Evolutionary conservation across 2,888 invertebrate genomes (phyloP), one percentile per base, ranked within the genome.

Genomic region (Nysson spinosus): DNA sequence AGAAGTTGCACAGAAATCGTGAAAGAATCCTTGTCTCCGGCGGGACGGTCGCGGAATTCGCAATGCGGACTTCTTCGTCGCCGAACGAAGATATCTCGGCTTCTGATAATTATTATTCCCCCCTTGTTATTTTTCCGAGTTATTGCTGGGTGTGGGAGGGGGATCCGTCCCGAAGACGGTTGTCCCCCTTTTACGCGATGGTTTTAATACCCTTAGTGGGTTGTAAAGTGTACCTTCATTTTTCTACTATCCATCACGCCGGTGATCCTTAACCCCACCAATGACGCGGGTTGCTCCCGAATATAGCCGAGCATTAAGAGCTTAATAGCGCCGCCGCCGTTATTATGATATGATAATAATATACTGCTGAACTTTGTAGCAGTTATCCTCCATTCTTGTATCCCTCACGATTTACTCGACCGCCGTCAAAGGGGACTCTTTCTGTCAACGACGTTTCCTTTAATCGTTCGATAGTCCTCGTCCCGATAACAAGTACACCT

Each of bases 271-370:
- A 46, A 55, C 56, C 49, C 46, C 60, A 39, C 47, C 60, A 56
- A 47, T 43, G 32, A n/a, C n/a, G n/a, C 34, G 30, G 39, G 46
- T 46, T 46, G 51, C n/a, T 34, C 52, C 40, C 46, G 54, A 60
- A 63, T 63, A 65, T 69, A 61, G 55, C 44, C 50, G 35, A 50
- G 75, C 75, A 78, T 81, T 81, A 81, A 79, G 72, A 70, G 77
- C 76, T 72, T 80, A 81, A 81, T 79, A 79, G 78, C 75, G 72
- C 76, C 77, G 75, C 73, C 74, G 78, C 77, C 81, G 78, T 81
- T 81, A 81, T 79, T 81, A 80, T 80, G 81, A 81, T 81, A 78
- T 72, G 81, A 81, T 81, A 81, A 81, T 81, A 78, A 81, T 70
- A 81, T 64, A 74, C 70, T 72, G 68, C 71, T 65, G 72, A 71